Base-by-base conservation (phyloP, 2,888 invertebrate genomes). In the Geotrupes spiniger region DNA sequence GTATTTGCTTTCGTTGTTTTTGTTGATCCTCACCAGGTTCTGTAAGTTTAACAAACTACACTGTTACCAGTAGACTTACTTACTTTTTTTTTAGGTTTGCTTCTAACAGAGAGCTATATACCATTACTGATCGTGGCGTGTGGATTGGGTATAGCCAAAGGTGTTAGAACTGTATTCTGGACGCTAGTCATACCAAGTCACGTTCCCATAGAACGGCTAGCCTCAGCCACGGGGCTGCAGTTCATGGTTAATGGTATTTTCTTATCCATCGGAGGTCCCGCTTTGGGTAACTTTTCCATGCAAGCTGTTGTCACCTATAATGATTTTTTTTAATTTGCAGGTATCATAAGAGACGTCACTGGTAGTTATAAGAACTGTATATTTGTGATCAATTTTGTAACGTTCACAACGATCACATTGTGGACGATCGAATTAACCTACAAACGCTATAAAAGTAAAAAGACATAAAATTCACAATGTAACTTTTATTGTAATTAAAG, bases 191-290 rank as follows among this genome's bases (percentile, higher is more conserved):
- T 87, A 47, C 85, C 87, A 0, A 80, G 74, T 62, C 80, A 85
- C 59, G 83, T 87, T 4, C 83, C 85, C 0, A 68, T 87, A 26
- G 82, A 85, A 42, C 74, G 81, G 57, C 69, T 86, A 14, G 78
- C 85, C 1, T 80, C 82, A 36, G 87, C 87, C 2, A 79, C 82
- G 4, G 84, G 85, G 2, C 80, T 87, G 31, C 86, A 86, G 64
- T 84, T 83, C 79, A 77, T 85, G 51, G 75, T 78, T 49, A 85
- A 85, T 65, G 85, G 86, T 11, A 64, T 83, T 27, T 74, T 82
- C 37, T 76, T 84, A 36, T 70, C 83, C 41, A 70, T 73, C 1
- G 76, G 82, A 52, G 85, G 85, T 62, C 80, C 84, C 37, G 51
- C 83, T 42, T 70, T 85, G 63, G 85, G 85, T 84, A 72, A 70